phyloP scores from a whole-genome alignment of 2,797 vertebrate species.

The Gila robusta region DNA sequence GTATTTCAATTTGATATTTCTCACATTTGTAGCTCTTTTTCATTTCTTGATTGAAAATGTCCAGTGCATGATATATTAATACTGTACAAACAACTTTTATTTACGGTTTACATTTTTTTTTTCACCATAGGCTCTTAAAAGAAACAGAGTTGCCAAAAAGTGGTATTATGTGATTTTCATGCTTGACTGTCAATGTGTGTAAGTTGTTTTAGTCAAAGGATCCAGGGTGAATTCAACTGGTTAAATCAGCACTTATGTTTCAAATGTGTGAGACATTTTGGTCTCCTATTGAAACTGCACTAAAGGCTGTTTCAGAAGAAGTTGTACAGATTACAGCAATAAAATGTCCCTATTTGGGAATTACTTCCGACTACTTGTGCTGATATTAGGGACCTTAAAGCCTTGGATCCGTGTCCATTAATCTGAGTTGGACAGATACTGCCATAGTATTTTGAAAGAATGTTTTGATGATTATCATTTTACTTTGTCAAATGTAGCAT shows the following conservation, averaged over 20 bases:
- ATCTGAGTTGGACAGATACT: slow-evolving; percentile 20
- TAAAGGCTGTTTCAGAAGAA: slow-evolving; percentile 30
- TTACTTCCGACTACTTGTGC: slow-evolving; percentile 36
- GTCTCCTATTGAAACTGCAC: slow-evolving; percentile 28
- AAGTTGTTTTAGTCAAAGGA: neutral
- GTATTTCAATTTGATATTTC: slow-evolving; percentile 32
- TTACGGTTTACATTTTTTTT: slow-evolving; percentile 64
- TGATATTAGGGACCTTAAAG: slow-evolving; percentile 29
- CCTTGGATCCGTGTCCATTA: slow-evolving; percentile 41
- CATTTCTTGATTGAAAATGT: neutral
- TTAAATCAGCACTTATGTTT: slow-evolving; percentile 17
- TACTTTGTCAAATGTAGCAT: slow-evolving; percentile 59
- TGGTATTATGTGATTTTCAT: neutral
- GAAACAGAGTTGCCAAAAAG: slow-evolving; percentile 45
- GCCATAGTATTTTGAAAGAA: neutral
- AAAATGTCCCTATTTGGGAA: slow-evolving; percentile 44
- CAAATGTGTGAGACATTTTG: slow-evolving; percentile 11
- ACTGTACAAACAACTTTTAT: slow-evolving; percentile 42
- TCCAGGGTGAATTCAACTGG: slow-evolving; percentile 8
- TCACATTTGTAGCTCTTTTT: slow-evolving; percentile 19
- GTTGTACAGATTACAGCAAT: slow-evolving; percentile 53
- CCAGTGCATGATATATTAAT: slow-evolving; percentile 43
- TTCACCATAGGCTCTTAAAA: slow-evolving; percentile 57
- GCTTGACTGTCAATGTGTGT: slow-evolving; percentile 31
- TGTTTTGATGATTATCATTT: neutral